A percentile compares a stretch with the other conserved stretches of the same genome.
Evolutionary conservation across 1,140 invertebrate species (phyloP).

Genomic region (Cotesia vestalis): DNA sequence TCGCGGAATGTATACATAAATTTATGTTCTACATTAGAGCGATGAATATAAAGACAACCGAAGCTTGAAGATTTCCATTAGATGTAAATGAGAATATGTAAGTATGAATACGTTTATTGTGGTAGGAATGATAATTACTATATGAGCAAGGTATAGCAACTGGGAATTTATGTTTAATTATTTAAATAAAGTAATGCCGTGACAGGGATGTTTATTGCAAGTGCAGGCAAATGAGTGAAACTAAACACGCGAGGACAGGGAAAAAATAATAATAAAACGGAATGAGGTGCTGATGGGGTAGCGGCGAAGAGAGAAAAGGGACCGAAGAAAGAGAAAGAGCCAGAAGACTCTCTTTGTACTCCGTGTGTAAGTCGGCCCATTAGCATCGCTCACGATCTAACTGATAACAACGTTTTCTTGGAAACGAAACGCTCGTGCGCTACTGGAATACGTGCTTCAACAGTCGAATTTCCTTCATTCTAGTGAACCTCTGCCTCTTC

Average conservation of each 20-base stretch:
- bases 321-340: not conserved
- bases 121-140: conserved; percentile 21
- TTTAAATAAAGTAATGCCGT: conserved; percentile 62
- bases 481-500: conserved; percentile 1
- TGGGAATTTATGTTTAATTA: conserved; percentile 62
- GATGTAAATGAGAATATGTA: not conserved
- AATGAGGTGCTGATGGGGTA: too few relatives aligned
- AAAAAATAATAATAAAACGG: not conserved
- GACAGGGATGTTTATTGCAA: conserved; percentile 56
- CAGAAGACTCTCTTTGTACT: conserved; percentile 49
- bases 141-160: conserved; percentile 32
- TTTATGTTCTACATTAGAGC: too few relatives aligned
- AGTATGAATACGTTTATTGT: not conserved
- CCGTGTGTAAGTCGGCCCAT: conserved; percentile 45
- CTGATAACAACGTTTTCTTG: conserved; percentile 56
- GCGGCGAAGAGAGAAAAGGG: not conserved
- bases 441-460: conserved; percentile 13
- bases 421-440: conserved; percentile 42
- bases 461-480: conserved; percentile 17
- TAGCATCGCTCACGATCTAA: conserved; percentile 55
- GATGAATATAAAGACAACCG: too few relatives aligned
- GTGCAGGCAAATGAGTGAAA: conserved; percentile 61
- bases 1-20: too few relatives aligned
- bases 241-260: conserved; percentile 57
- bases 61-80: too few relatives aligned